phyloP scores from a whole-genome alignment of 2,113 vertebrate species.

The Phyllostomus discolor region DNA sequence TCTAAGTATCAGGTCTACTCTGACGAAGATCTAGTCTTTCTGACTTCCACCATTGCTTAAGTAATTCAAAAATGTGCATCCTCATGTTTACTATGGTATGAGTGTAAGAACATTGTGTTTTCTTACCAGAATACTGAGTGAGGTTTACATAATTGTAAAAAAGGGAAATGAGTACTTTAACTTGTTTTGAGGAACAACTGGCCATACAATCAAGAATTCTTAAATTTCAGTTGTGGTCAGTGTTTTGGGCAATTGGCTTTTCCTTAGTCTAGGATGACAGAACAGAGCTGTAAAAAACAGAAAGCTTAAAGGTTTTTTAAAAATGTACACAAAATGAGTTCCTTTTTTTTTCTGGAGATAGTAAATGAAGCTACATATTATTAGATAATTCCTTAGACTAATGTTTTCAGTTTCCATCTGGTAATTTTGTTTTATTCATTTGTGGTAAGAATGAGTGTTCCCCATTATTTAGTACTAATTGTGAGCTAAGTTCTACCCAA shows the following conservation, averaged over 20 bases:
- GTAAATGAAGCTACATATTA: not conserved
- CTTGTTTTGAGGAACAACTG: constrained; percentile 47
- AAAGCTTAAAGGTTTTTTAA: not conserved
- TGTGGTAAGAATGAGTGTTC: not conserved
- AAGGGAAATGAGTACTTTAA: constrained; percentile 49
- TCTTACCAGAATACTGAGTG: not conserved
- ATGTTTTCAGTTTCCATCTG: not conserved
- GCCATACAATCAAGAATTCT: not conserved
- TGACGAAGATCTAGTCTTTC: not conserved
- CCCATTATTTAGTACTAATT: not conserved
- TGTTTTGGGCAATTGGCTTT: not conserved
- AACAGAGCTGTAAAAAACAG: not conserved
- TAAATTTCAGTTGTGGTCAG: not conserved
- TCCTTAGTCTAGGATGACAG: not conserved
- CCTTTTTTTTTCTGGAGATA: not conserved
- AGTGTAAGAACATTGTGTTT: constrained; percentile 18
- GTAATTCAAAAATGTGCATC: not conserved
- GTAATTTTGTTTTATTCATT: not conserved
- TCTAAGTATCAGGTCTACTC: not conserved
- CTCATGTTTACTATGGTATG: not conserved
- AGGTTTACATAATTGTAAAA: not conserved
- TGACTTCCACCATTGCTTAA: constrained; percentile 11
- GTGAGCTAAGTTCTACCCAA: not conserved
- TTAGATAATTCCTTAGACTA: not conserved
- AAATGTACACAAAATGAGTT: too few relatives aligned